Percentiles rank a stretch among this genome's conserved stretches.
Evolutionary conservation across 2,888 invertebrate genomes (phyloP).

Genomic region (Trachelus stipa): DNA sequence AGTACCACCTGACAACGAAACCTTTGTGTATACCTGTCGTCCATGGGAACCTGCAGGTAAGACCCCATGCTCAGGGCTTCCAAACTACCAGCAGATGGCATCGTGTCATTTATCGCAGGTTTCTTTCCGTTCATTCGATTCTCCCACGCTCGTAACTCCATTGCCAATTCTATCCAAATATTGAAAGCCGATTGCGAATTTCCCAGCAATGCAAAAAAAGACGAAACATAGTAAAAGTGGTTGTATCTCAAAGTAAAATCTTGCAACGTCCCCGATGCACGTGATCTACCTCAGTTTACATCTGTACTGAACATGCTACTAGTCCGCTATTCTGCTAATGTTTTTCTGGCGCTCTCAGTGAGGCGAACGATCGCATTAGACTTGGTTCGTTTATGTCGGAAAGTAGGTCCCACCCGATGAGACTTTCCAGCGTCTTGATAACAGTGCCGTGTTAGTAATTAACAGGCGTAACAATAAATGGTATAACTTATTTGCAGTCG

Average conservation of each 20-base stretch:
- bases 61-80: not conserved
- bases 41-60: slow-evolving; percentile 5
- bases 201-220: not conserved
- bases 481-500: slow-evolving; percentile 9
- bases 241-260: not conserved
- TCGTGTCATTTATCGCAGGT: not conserved
- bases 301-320: not conserved
- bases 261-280: not conserved
- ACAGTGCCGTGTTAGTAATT: not conserved
- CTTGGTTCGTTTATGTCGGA: slow-evolving; percentile 31
- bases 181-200: not conserved
- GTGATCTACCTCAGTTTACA: not conserved
- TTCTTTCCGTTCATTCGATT: slow-evolving; percentile 14
- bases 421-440: slow-evolving; percentile 3
- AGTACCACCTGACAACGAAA: not conserved
- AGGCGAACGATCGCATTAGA: slow-evolving; percentile 37
- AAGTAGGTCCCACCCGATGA: slow-evolving; percentile 7
- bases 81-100: not conserved
- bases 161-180: not conserved
- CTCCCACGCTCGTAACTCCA: slow-evolving; percentile 34
- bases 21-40: slow-evolving; percentile 2
- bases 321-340: not conserved
- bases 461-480: slow-evolving; percentile 7
- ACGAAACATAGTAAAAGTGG: not conserved
- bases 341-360: slow-evolving; percentile 18